These are phyloP conservation scores for Notolabrus celidotus DNA, from an alignment of 2,797 vertebrate genomes.

Conservation along the genomic window DNA sequence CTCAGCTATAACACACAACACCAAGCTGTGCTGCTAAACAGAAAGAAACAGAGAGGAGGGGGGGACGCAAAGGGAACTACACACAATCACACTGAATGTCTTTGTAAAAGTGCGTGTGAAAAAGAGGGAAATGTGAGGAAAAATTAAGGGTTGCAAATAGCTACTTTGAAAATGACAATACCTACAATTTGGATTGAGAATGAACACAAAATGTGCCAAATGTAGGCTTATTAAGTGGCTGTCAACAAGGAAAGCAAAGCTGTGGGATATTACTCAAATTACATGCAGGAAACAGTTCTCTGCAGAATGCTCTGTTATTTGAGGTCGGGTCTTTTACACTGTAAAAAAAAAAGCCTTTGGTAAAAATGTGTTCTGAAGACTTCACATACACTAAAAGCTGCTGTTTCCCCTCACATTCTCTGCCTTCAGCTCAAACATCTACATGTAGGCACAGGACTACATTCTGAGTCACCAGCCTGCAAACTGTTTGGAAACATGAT, in stretches of 20 bases:
- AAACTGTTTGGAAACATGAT: constrained; percentile 64
- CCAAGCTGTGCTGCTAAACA: constrained; percentile 57
- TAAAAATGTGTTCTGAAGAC: constrained; percentile 19
- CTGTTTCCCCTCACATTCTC: constrained; percentile 32
- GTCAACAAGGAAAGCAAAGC: constrained; percentile 29
- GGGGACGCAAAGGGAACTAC: not conserved
- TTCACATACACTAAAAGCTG: constrained; percentile 16
- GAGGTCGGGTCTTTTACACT: not conserved
- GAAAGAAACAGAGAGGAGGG: not conserved
- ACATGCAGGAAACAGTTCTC: constrained; percentile 3
- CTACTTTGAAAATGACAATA: constrained; percentile 7
- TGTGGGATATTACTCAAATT: constrained; percentile 19
- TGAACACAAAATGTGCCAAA: constrained; percentile 1
- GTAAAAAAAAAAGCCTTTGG: constrained; percentile 6
- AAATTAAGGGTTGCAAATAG: not conserved
- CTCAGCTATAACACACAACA: constrained; percentile 58
- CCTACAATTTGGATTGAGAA: constrained; percentile 7
- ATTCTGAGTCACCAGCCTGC: constrained; percentile 28
- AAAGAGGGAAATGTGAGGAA: constrained; percentile 3
- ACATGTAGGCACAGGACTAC: constrained; percentile 20
- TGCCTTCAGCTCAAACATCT: constrained; percentile 41
- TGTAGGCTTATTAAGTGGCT: not conserved
- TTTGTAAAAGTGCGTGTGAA: constrained; percentile 2
- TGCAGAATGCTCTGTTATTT: constrained; percentile 15
- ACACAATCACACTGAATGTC: not conserved